Evolutionary conservation across 2,888 invertebrate species (phyloP), one percentile per base, ranked within the genome.

Genomic region (Loripinus fragilis): DNA sequence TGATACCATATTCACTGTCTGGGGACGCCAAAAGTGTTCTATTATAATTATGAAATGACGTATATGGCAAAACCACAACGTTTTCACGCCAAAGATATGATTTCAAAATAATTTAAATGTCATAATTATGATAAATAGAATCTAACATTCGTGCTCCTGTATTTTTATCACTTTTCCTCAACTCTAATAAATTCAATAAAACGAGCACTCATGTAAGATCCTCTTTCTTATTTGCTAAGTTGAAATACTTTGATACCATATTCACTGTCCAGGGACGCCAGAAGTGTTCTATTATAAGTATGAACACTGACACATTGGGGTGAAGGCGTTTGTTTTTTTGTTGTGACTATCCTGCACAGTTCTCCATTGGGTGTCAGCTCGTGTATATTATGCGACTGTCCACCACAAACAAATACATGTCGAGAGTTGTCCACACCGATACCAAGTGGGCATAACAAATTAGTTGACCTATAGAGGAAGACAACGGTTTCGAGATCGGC

Each of bases 381-480:
- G 17, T 60, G 60, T 33, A 60, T 33, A 60, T 60, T 60, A 60
- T 60, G 60, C 3, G 60, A 60, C 7, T 60, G 28, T 23, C 25
- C 10, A 2, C 33, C 60, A 23, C 60, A 60, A 3, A 60, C 33
- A 33, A 33, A 60, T 2, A 60, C 33, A 33, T 33, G 3, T 20
- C 60, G 33, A 60, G 1, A 10, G 23, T 5, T 17, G 33, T 60
- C 60, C 15, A 60, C 60, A 33, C 2, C 60, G 8, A 60, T 12
- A 5, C 60, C 60, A 30, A 60, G 60, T 1, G 60, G 60, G n/a
- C 33, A 20, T 1, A 20, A 33, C 60, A 60, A 33, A 60, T 60
- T 28, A 17, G 17, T 1, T 2, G 20, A 20, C 3, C 23, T 33
- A 17, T 60, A 60, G 20, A 2, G 15, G 20, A 60, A 60, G 15